Conservation (phyloP, 2,888 invertebrate genomes). For the Aspidiotus rigidus region DNA sequence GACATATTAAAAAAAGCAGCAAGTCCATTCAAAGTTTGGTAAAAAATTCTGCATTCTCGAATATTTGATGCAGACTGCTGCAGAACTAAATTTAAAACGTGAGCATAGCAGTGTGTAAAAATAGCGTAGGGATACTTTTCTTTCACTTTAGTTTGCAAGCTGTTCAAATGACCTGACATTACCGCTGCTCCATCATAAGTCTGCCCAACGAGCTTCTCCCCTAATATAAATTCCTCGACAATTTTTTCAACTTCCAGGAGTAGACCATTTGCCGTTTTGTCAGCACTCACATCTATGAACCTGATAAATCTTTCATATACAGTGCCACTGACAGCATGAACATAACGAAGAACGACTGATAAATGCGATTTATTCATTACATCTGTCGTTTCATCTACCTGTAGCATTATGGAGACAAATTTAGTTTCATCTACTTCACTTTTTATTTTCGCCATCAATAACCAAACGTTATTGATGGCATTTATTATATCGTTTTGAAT, state of each 20-base stretch:
- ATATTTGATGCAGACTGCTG: constrained; percentile 38
- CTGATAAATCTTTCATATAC: constrained; percentile 40
- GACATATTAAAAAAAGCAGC: constrained; percentile 40
- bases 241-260: constrained; percentile 37
- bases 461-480: constrained; percentile 35
- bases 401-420: constrained; percentile 39
- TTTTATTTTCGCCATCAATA: constrained; percentile 37
- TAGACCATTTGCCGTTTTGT: constrained; percentile 38
- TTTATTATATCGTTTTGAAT: constrained; percentile 40
- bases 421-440: constrained; percentile 36
- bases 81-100: constrained; percentile 38
- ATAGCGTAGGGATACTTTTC: constrained; percentile 38
- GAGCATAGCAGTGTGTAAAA: constrained; percentile 39
- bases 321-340: constrained; percentile 36
- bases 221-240: constrained; percentile 37
- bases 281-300: constrained; percentile 40
- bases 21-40: constrained; percentile 38
- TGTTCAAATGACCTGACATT: constrained; percentile 38
- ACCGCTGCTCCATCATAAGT: constrained; percentile 41
- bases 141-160: constrained; percentile 40
- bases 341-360: constrained; percentile 40
- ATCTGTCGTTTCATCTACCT: constrained; percentile 37
- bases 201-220: constrained; percentile 40
- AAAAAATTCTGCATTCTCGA: constrained; percentile 40
- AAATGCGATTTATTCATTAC: constrained; percentile 38